Base-by-base conservation (phyloP, 2,888 invertebrate genomes). In the Plebejus melissa region DNA sequence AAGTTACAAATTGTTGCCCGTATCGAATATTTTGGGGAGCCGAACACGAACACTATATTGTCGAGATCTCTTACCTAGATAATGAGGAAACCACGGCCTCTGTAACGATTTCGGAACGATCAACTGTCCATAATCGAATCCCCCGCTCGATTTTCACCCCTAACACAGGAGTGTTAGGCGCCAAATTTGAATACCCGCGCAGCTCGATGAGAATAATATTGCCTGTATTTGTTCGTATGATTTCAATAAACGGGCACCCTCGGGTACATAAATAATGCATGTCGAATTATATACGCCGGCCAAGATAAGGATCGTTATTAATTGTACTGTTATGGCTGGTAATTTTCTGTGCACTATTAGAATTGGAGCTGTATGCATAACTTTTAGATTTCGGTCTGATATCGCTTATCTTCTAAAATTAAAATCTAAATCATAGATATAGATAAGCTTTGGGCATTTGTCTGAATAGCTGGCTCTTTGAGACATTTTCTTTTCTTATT, bases 191-290 rank as follows among this genome's bases (percentile, higher is more conserved):
- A 72, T 50, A 50, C 50, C 28, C 2, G 9, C n/a, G 28, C 1
- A 11, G 22, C 3, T 50, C 72, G 72, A 70, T 41, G 70, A 70
- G 70, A 72, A 72, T 72, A 50, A 72, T 76, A 74, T 74, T 57
- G 69, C 74, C 77, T 83, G 83, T 84, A 85, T 87, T 88, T 87
- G 87, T 88, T 86, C 87, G 83, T 87, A 88, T 87, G 86, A 90
- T 91, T 90, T 91, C 90, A 90, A 92, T 90, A 90, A 89, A 87
- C 85, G 85, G 81, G 78, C 86, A 83, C 89, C 90, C 90, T 84
- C 81, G 79, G 77, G 82, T 85, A 85, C 83, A 91, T 92, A 90
- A 92, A 92, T 92, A 91, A 93, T 91, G 90, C 87, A 90, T 90
- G 90, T 89, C 88, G 87, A 90, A 90, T 90, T 88, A 87, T 85